A percentile compares a stretch with the other conserved stretches of the same genome.
These are phyloP conservation scores for Plagodis pulveraria DNA, from an alignment of 2,888 invertebrate species.

Conservation along the genomic window DNA sequence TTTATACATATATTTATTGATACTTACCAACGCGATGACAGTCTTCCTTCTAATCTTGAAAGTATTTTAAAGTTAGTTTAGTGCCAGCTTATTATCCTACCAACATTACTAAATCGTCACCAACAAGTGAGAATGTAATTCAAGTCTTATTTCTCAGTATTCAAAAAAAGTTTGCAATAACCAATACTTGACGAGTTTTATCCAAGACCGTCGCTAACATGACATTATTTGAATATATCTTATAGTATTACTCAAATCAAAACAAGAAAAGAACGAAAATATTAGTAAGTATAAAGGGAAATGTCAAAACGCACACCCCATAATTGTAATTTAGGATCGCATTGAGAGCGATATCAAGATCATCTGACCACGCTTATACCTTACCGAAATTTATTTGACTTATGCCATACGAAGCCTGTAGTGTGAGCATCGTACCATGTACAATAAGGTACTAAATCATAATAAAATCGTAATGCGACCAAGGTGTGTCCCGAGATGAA, in stretches of 20 bases:
- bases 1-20: slow-evolving; percentile 33
- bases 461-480: slow-evolving; percentile 72
- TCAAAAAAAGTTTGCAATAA: no score
- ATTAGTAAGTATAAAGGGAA: slow-evolving; percentile 41
- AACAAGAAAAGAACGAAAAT: no score
- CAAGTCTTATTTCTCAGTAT: no score
- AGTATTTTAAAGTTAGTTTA: no score
- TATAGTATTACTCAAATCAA: no score
- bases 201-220: no score
- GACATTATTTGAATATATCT: no score
- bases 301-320: slow-evolving; percentile 54
- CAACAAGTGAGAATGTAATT: no score
- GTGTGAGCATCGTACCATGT: slow-evolving; percentile 49
- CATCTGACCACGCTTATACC: slow-evolving; percentile 59
- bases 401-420: slow-evolving; percentile 47
- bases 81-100: no score
- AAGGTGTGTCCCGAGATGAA: slow-evolving; percentile 74
- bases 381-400: slow-evolving; percentile 68
- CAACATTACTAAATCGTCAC: no score
- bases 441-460: slow-evolving; percentile 80
- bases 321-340: slow-evolving; percentile 75
- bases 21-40: background rate
- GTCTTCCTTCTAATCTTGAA: no score
- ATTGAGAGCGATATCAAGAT: slow-evolving; percentile 63
- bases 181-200: no score